Base-by-base conservation (phyloP, 2,888 invertebrate species). In the Lasioglossum leucozonium region DNA sequence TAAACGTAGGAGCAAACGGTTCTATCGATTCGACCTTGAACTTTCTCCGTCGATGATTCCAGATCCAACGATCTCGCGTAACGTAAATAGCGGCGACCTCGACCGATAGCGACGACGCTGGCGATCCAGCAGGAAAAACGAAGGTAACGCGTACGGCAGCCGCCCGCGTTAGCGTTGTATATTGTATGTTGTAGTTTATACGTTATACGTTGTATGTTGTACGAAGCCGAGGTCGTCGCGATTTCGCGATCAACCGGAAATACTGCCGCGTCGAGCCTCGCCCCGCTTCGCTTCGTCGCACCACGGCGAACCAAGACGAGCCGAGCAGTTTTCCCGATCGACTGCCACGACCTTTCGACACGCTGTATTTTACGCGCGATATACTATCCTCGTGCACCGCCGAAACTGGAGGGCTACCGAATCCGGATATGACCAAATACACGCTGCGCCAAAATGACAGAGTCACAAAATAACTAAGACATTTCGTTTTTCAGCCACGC, bases 21-120 rank as follows among this genome's bases (percentile, higher is more conserved):
- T 92, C 91, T 94, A 95, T 95, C 93, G 95, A 94, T 94, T 94
- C 92, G 93, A 91, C 94, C 94, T 92, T 95, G 94, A 95, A 95
- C 94, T 94, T 94, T 93, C 91, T 90, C 75, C 82, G 73, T 67
- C 77, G 77, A 78, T 81, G 82, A 79, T 72, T 77, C 22, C 76
- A 86, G 86, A 86, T 86, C 78, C 78, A 62, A 62, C 76, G 86
- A 85, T 86, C 86, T 72, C 71, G 77, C n/a, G 77, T 55, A 84
- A 89, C 84, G 84, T 84, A 90, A 90, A 90, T 90, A 90, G 84
- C 73, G 47, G 44, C 83, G 76, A 67, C 71, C 74, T 81, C 81
- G 76, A 42, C 74, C 55, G 69, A 79, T 71, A 73, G 62, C 42
- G 40, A 47, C 30, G 75, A 62, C 30, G 44, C 34, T 42, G 77